Evolutionary conservation across 1,140 invertebrate species (phyloP), one percentile per base, ranked within the genome.

Genomic region (Pseudomyrmex gracilis): DNA sequence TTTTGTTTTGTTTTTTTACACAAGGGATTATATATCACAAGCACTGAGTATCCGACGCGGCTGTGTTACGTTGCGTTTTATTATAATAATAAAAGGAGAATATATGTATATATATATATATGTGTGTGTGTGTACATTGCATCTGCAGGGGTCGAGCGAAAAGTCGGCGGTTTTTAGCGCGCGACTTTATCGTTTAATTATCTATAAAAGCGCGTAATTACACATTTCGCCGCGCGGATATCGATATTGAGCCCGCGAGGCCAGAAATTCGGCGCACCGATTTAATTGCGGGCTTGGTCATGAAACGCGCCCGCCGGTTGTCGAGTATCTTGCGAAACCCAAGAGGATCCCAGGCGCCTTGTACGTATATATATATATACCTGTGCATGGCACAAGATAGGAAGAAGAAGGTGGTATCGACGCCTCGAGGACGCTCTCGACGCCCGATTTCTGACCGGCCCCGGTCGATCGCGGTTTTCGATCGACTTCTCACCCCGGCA

Each of bases 171-270:
- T 17, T 47, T 13, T 17, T 5, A 24, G 34, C 22, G 58, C 22
- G n/a, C 17, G 64, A 60, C 66, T 85, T 86, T 86, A 86, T 86
- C 85, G 70, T 86, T 86, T 60, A 86, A 86, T 86, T 85, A 86
- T 86, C 85, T 82, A 82, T 66, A 73, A 82, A 85, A 55, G 74
- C 64, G 20, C 61, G 77, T 82, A 73, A 82, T 64, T 70, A 64
- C 67, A 82, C 49, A 85, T 85, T 73, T 71, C 76, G 53, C 76
- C 20, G 51, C 47, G 64, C 49, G 34, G 34, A 34, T 34, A 45
- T 8, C 76, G 22, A 60, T 57, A 61, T 82, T 82, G 84, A 12
- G 51, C 53, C 51, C 17, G 49, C 64, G 47, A 15, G 64, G 17
- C 24, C n/a, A 60, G 82, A 84, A 87, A 85, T 74, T 83, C 58